Base-by-base conservation (phyloP, 2,113 vertebrate species). In the Helogale parvula region DNA sequence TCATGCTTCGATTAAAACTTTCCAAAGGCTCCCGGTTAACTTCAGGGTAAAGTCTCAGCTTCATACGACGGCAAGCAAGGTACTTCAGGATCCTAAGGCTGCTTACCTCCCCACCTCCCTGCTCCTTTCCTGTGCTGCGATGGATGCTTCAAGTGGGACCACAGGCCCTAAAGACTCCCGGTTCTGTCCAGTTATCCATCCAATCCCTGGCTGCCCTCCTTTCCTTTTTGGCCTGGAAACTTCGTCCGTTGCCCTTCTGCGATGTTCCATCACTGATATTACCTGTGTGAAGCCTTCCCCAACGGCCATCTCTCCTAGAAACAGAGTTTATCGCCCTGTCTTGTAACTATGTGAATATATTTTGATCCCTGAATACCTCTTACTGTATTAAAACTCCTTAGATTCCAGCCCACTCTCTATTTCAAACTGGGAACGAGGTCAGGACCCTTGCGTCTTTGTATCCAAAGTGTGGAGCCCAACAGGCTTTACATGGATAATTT, bases 1-100 rank as follows among this genome's bases (percentile, higher is more conserved):
- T n/a, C 38, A 1, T 1, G 7, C 45, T 88, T 71, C 50, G 80
- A 93, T 86, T 71, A 92, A 97, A 93, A 95, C 72, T 87, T 96
- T 52, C 35, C 68, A 50, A 88, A 94, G 69, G 15, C 63, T 93
- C 33, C 45, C 41, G 13, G 47, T 50, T 93, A 85, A 88, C 38
- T 86, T 91, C 35, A 57, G 19, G 60, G 72, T 41, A 47, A 82
- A 91, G n/a, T 66, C 54, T 74, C 38, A 25, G 17, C 17, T 83
- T 90, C 33, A 29, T 1, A 35, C 2, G 27, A 69, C 0, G 12
- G 92, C 60, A 29, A 45, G 69, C 84, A 9, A 72, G 50, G 54
- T 3, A 8, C 71, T 29, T 50, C 72, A 50, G 1, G 77, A 52
- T 72, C 47, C 41, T 14, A 13, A 4, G 15, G 4, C 29, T 52